Percentiles rank a stretch among this genome's conserved stretches.
Evolutionary conservation across 2,113 vertebrate species (phyloP).

Genomic region (Gymnogyps californianus): DNA sequence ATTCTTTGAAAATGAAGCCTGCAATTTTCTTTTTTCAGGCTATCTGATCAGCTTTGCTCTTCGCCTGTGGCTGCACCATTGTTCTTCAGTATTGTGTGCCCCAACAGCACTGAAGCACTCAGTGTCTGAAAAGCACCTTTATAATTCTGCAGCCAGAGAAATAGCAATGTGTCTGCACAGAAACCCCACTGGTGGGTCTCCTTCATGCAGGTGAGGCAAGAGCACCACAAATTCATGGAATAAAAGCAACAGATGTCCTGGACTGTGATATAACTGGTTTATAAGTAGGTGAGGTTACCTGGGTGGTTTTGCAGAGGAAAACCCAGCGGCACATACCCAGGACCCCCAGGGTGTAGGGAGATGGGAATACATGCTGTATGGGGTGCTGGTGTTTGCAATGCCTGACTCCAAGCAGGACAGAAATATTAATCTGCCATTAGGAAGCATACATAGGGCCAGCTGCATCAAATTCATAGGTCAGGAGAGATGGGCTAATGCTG

Average conservation of each 20-base stretch:
- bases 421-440: neutral
- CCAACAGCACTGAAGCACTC: neutral
- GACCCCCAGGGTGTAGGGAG: neutral
- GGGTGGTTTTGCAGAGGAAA: neutral
- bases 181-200: neutral
- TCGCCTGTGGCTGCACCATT: neutral
- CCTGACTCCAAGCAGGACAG: neutral
- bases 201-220: neutral
- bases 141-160: neutral
- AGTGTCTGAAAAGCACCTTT: neutral
- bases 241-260: neutral
- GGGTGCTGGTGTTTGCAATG: accelerated
- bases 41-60: neutral
- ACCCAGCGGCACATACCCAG: no score
- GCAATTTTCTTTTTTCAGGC: neutral
- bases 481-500: neutral
- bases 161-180: neutral
- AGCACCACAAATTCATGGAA: neutral
- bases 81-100: neutral
- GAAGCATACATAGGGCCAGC: neutral
- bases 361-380: neutral
- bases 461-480: neutral
- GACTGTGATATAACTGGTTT: neutral
- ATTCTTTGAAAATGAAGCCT: neutral
- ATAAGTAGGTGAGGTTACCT: neutral